phyloP scores from a whole-genome alignment of 2,888 invertebrate species.

The Pachliopta kotzebuea region DNA sequence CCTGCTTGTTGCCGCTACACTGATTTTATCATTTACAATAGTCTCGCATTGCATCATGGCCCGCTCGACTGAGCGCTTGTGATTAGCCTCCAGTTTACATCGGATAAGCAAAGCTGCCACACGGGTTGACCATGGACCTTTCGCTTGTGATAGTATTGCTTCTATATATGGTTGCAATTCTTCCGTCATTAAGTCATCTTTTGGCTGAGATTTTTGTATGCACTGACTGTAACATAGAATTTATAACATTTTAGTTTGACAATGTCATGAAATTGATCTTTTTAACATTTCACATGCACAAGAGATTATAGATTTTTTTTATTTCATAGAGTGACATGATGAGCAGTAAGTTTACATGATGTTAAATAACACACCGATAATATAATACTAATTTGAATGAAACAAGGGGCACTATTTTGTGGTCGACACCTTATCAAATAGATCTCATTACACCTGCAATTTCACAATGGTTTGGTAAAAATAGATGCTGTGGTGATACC shows the following conservation, averaged over 20 bases:
- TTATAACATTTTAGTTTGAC: not conserved
- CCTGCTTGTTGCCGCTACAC: constrained; percentile 53
- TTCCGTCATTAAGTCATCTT: constrained; percentile 89
- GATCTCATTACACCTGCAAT: too few relatives aligned
- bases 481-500: too few relatives aligned
- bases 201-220: constrained; percentile 87
- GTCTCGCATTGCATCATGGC: constrained; percentile 93
- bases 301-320: too few relatives aligned
- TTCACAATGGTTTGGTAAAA: too few relatives aligned
- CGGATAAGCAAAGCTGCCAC: constrained; percentile 87
- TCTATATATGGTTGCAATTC: constrained; percentile 90
- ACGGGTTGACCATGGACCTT: constrained; percentile 88
- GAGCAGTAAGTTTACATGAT: too few relatives aligned
- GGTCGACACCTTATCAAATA: too few relatives aligned
- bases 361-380: too few relatives aligned
- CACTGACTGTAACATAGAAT: constrained; percentile 80
- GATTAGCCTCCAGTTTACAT: constrained; percentile 87
- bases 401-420: too few relatives aligned
- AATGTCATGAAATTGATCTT: too few relatives aligned
- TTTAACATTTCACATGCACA: too few relatives aligned
- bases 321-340: too few relatives aligned
- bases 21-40: constrained; percentile 80
- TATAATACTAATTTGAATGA: too few relatives aligned
- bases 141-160: constrained; percentile 82
- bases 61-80: constrained; percentile 91